phyloP scores from a whole-genome alignment of 2,888 invertebrate species.

The Scelioninae gen. 2 region DNA sequence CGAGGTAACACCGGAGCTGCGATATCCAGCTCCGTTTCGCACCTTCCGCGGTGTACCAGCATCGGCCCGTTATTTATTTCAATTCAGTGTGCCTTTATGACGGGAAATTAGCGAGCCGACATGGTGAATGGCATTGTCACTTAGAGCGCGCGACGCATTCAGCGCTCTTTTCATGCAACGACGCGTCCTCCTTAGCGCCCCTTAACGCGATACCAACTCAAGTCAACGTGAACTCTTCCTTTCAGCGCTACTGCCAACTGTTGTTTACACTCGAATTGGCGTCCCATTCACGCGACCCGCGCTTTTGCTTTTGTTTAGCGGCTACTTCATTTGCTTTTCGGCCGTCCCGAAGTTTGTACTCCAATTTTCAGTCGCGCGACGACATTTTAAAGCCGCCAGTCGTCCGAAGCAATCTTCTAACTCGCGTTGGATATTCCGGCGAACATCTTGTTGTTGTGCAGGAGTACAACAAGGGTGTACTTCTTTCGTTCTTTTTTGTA shows the following conservation, averaged over 20 bases:
- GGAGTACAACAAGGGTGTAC: no score
- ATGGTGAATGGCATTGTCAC: constrained; percentile 69
- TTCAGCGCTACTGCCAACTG: constrained; percentile 54
- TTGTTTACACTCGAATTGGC: constrained; percentile 59
- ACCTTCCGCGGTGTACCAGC: constrained; percentile 65
- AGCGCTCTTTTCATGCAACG: constrained; percentile 65
- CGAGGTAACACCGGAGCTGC: constrained; percentile 46
- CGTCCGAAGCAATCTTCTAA: no score
- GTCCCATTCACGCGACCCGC: constrained; percentile 46
- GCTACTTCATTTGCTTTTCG: constrained; percentile 56
- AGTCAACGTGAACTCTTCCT: constrained; percentile 62
- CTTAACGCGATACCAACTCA: constrained; percentile 67
- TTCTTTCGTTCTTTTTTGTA: no score
- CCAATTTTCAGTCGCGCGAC: constrained; percentile 44
- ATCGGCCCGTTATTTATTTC: constrained; percentile 71
- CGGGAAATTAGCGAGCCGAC: constrained; percentile 72
- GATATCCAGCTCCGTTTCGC: constrained; percentile 66
- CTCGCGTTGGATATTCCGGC: no score
- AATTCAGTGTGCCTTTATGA: constrained; percentile 70
- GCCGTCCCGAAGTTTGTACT: constrained; percentile 34
- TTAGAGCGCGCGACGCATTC: constrained; percentile 70
- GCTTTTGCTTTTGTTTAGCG: constrained; percentile 53
- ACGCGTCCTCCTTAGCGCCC: constrained; percentile 73
- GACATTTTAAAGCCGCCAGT: constrained; percentile 17
- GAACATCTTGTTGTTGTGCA: no score